phyloP scores from a whole-genome alignment of 2,797 vertebrate species.

The Pangasius krempfi region DNA sequence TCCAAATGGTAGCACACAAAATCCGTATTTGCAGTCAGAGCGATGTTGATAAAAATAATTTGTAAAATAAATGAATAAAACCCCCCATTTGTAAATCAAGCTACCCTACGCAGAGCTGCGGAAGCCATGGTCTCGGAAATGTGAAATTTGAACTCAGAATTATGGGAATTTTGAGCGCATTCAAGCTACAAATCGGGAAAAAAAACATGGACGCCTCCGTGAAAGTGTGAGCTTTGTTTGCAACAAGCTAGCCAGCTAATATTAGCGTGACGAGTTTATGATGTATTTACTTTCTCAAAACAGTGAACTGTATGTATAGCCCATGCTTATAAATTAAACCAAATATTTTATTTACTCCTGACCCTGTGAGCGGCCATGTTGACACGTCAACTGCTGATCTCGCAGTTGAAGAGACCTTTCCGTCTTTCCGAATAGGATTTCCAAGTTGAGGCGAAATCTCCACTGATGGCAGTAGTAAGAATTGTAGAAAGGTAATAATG shows the following conservation, averaged over 20 bases:
- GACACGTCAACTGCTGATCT: background rate
- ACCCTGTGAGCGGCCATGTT: too few relatives aligned
- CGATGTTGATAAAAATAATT: too few relatives aligned
- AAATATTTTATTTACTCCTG: background rate
- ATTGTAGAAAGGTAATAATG: constrained; percentile 47
- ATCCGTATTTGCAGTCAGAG: too few relatives aligned
- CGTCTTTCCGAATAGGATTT: background rate
- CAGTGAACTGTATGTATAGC: background rate
- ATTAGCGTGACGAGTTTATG: background rate
- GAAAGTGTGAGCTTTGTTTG: background rate
- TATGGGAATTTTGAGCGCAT: background rate
- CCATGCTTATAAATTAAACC: background rate
- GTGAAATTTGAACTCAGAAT: background rate
- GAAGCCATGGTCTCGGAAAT: background rate
- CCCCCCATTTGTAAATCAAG: background rate
- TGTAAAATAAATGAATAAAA: too few relatives aligned
- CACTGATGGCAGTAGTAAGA: constrained; percentile 17
- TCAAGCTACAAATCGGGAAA: background rate
- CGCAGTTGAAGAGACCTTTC: background rate
- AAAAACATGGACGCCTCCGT: background rate
- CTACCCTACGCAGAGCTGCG: background rate
- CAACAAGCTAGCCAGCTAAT: background rate
- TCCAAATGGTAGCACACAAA: background rate
- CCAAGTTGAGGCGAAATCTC: background rate
- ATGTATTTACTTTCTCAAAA: background rate